phyloP scores from a whole-genome alignment of 2,888 invertebrate species.

The Ophion ellenae region DNA sequence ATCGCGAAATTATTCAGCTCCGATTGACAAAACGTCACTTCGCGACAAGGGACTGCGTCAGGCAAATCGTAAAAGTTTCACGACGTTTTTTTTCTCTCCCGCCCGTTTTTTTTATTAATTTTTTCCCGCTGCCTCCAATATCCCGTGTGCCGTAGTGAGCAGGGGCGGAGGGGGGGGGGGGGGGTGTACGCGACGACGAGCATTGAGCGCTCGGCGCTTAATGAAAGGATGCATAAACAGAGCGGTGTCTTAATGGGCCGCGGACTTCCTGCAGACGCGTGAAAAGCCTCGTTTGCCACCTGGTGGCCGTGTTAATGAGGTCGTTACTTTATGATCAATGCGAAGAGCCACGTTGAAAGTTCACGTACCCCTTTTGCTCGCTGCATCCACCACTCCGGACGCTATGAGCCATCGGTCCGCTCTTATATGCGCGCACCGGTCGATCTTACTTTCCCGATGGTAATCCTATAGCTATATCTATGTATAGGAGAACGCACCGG shows the following conservation, averaged over 20 bases:
- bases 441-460: not conserved
- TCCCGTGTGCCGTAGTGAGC: not conserved
- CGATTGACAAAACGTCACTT: not conserved
- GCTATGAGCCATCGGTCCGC: slow-evolving; percentile 20
- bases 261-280: slow-evolving; percentile 45
- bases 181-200: slow-evolving; percentile 38
- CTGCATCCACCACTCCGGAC: not conserved
- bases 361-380: not conserved
- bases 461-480: not conserved
- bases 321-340: slow-evolving; percentile 75
- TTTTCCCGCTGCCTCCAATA: slow-evolving; percentile 8
- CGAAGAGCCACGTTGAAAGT: slow-evolving; percentile 40
- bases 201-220: slow-evolving; percentile 70
- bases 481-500: not conserved
- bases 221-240: slow-evolving; percentile 79
- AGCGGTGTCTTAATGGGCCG: slow-evolving; percentile 73
- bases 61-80: slow-evolving; percentile 24
- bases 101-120: not conserved
- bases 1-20: not conserved
- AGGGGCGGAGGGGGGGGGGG: slow-evolving; percentile 28
- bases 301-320: slow-evolving; percentile 78
- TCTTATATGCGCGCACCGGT: slow-evolving; percentile 1
- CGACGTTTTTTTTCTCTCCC: not conserved
- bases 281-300: slow-evolving; percentile 71
- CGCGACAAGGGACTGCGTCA: not conserved